These are phyloP conservation scores for Heliocidaris erythrogramma DNA, from an alignment of 35 echinoderm and acorn worm species.

Conservation along the genomic window DNA sequence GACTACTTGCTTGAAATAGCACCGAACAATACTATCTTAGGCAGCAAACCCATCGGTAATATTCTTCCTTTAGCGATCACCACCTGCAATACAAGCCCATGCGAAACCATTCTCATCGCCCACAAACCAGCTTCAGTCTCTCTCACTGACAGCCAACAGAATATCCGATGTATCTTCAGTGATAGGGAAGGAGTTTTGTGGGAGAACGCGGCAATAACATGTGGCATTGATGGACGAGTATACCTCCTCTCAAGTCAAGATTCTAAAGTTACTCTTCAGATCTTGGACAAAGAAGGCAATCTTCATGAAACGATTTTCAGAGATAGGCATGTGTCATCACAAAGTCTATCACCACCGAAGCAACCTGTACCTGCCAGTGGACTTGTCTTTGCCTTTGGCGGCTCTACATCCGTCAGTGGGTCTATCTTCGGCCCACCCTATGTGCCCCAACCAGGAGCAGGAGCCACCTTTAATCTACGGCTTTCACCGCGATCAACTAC, in stretches of 20 bases:
- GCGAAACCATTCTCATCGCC: neutral
- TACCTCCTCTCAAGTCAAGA: neutral
- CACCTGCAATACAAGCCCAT: neutral
- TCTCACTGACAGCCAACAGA: neutral
- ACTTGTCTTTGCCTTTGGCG: no score
- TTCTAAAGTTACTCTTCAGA: neutral
- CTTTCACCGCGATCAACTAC: neutral
- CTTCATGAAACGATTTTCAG: constrained; percentile 3
- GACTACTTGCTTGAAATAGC: neutral
- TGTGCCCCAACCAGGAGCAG: no score
- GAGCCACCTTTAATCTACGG: no score
- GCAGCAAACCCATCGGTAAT: neutral
- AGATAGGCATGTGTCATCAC: neutral
- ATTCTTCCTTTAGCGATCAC: neutral
- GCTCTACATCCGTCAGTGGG: neutral
- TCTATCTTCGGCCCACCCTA: no score
- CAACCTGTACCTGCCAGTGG: neutral
- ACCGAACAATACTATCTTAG: neutral
- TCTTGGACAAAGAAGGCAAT: constrained; percentile 1
- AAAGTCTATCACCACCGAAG: neutral
- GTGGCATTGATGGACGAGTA: neutral
- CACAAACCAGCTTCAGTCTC: neutral
- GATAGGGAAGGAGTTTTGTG: neutral
- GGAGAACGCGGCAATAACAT: neutral
- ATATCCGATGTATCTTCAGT: neutral